phyloP scores from a whole-genome alignment of 2,113 vertebrate genomes.

The Dinomys branickii region DNA sequence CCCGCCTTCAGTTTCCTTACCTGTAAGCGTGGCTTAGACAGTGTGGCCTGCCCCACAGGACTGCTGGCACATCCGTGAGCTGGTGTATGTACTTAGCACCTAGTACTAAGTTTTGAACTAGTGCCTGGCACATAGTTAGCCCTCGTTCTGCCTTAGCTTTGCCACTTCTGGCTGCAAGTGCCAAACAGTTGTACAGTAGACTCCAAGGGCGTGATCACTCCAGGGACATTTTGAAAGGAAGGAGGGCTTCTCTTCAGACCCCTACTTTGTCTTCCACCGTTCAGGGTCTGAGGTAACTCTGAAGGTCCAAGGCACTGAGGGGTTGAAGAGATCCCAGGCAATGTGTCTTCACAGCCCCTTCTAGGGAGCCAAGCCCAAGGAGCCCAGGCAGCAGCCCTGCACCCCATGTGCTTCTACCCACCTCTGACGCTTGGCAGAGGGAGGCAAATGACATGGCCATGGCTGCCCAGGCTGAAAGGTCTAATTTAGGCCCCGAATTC shows the following conservation, averaged over 20 bases:
- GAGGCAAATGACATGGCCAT: not conserved
- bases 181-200: not conserved
- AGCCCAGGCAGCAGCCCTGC: not conserved
- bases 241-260: not conserved
- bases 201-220: not conserved
- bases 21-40: not conserved
- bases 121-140: not conserved
- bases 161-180: not conserved
- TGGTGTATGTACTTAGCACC: not conserved
- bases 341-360: not conserved
- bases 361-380: not conserved
- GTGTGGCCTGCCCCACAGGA: not conserved
- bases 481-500: not conserved
- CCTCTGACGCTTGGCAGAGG: not conserved
- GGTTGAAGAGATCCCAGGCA: not conserved
- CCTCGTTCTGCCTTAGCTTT: not conserved
- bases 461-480: not conserved
- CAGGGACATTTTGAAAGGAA: not conserved
- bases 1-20: not conserved
- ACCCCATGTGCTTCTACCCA: not conserved
- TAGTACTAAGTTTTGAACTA: not conserved
- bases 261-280: not conserved
- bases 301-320: not conserved
- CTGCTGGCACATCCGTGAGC: not conserved
- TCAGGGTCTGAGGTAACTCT: not conserved